These are phyloP conservation scores for Accipiter cooperii DNA, from an alignment of 2,113 vertebrate genomes.

Conservation along the genomic window DNA sequence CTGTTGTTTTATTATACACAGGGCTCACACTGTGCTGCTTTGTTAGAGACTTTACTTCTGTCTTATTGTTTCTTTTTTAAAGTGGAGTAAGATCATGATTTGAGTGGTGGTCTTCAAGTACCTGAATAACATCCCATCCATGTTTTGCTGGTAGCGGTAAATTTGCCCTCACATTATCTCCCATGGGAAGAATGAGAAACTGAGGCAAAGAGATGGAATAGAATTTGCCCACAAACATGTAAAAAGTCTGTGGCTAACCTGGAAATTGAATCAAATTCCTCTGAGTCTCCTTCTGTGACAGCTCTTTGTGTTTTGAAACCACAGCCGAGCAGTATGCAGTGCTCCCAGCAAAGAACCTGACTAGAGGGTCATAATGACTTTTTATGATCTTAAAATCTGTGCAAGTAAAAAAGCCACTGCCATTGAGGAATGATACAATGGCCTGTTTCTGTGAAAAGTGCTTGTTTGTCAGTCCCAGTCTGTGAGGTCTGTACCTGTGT, in stretches of 20 bases:
- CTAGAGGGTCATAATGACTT: not conserved
- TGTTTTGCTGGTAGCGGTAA: not conserved
- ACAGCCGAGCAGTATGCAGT: not conserved
- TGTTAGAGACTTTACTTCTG: not conserved
- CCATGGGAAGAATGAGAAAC: not conserved
- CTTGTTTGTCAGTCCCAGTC: fast-evolving
- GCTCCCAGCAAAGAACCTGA: not conserved
- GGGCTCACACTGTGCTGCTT: not conserved
- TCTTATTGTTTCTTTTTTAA: not conserved
- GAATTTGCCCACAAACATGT: not conserved
- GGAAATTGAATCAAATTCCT: not conserved
- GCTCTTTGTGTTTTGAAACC: not conserved
- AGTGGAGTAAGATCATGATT: not conserved
- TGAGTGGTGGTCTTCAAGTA: not conserved
- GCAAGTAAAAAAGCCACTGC: not conserved
- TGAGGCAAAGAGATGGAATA: not conserved
- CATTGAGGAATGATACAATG: not conserved
- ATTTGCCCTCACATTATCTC: not conserved
- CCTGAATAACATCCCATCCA: not conserved
- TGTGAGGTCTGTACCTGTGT: not conserved
- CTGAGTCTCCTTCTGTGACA: not conserved
- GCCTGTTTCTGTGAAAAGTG: not conserved
- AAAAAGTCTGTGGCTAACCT: not conserved
- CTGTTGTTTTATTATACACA: not conserved
- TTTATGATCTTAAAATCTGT: not conserved